Conservation (phyloP, 1,140 invertebrate genomes). For the Sinella curviseta region DNA sequence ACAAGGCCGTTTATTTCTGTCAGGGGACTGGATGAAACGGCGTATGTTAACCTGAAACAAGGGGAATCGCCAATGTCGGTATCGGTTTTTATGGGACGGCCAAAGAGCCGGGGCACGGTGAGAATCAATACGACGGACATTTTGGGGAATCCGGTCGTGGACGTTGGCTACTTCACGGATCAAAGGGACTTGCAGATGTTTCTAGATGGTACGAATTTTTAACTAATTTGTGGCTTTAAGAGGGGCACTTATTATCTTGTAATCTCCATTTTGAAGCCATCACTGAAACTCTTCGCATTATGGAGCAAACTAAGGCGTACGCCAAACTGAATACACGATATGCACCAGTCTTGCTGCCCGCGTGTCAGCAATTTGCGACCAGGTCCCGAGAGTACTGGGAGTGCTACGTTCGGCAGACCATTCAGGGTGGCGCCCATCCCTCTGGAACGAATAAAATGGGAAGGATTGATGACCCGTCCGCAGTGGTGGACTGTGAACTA, state of each 20-base stretch:
- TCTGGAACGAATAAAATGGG: neutral
- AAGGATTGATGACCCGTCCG: neutral
- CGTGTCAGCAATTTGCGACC: slow-evolving; percentile 26
- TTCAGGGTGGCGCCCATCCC: neutral
- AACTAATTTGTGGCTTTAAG: too few relatives aligned
- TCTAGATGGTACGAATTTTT: neutral
- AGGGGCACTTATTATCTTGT: too few relatives aligned
- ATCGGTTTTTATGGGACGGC: slow-evolving; percentile 41
- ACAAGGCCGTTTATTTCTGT: neutral
- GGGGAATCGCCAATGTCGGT: too few relatives aligned
- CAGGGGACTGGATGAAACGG: neutral
- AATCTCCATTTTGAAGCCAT: slow-evolving; percentile 27
- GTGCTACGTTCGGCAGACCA: slow-evolving; percentile 50
- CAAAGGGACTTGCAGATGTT: neutral
- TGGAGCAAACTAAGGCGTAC: slow-evolving; percentile 49
- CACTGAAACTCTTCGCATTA: slow-evolving; percentile 48
- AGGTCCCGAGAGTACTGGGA: slow-evolving; percentile 52
- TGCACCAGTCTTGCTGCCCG: slow-evolving; percentile 24
- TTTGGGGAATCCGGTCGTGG: neutral
- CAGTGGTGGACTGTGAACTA: neutral
- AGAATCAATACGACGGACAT: neutral
- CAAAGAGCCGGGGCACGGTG: slow-evolving; percentile 47
- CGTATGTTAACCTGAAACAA: too few relatives aligned
- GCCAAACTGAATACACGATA: slow-evolving; percentile 46
- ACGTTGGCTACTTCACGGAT: neutral